These are phyloP conservation scores for Molorchus minor DNA, from an alignment of 2,888 invertebrate genomes.

Conservation along the genomic window DNA sequence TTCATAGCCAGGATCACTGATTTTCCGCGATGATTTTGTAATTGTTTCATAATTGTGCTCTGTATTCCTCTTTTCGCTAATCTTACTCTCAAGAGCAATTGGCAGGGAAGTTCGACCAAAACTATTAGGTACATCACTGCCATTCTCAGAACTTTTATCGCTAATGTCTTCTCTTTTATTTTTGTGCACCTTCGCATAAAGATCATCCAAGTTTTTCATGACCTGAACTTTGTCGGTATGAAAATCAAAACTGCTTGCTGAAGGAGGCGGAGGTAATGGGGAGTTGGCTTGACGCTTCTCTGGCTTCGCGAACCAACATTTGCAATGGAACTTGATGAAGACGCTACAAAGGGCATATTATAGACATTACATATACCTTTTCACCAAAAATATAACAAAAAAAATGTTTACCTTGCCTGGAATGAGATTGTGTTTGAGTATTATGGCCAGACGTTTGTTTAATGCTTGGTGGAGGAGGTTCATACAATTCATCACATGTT, in stretches of 20 bases:
- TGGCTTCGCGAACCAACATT: slow-evolving; percentile 82
- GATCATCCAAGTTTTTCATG: slow-evolving; percentile 79
- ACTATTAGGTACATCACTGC: slow-evolving; percentile 29
- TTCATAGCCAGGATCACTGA: slow-evolving; percentile 56
- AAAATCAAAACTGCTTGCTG: slow-evolving; percentile 57
- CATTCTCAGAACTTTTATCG: slow-evolving; percentile 35
- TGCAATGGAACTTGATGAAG: slow-evolving; percentile 70
- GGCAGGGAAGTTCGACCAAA: slow-evolving; percentile 19
- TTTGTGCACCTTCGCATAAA: slow-evolving; percentile 89
- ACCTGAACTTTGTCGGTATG: slow-evolving; percentile 56
- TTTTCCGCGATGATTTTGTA: slow-evolving; percentile 57
- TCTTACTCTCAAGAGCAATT: slow-evolving; percentile 29
- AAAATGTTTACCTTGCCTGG: slow-evolving; percentile 65
- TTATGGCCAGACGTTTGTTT: slow-evolving; percentile 64
- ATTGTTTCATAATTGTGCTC: slow-evolving; percentile 73
- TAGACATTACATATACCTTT: too few species aligned
- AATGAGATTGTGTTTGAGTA: slow-evolving; percentile 66
- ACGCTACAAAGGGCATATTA: slow-evolving; percentile 63
- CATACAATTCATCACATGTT: slow-evolving; percentile 53
- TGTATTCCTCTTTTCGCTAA: slow-evolving; percentile 27
- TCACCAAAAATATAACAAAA: background rate
- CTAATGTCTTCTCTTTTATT: slow-evolving; percentile 59
- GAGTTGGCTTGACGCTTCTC: slow-evolving; percentile 91
- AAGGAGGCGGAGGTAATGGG: slow-evolving; percentile 85
- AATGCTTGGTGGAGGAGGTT: slow-evolving; percentile 69